A percentile compares a stretch with the other conserved stretches of the same genome.
These are phyloP conservation scores for Heterotilapia buettikoferi DNA, from an alignment of 2,113 vertebrate genomes.

Conservation along the genomic window DNA sequence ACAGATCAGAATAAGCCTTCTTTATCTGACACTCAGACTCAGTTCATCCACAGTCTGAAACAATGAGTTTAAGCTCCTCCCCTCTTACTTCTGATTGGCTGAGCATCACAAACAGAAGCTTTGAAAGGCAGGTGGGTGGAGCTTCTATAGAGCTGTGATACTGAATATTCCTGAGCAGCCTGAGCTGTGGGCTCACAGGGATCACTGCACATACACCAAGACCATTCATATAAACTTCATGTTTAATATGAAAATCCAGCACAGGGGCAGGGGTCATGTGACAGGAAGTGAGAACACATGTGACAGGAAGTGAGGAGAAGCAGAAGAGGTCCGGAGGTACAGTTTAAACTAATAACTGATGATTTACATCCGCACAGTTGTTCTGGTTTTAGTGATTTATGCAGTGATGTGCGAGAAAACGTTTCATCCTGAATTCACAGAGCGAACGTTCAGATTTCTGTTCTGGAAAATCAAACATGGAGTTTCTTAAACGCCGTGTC, in stretches of 20 bases:
- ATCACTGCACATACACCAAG: not conserved
- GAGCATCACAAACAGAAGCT: not conserved
- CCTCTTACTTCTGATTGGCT: not conserved
- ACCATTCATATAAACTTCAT: not conserved
- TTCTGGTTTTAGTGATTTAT: not conserved
- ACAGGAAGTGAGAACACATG: not conserved
- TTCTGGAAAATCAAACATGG: not conserved
- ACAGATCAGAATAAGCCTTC: not conserved
- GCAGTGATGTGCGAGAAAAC: not conserved
- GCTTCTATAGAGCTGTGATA: not conserved
- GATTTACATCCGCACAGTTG: not conserved
- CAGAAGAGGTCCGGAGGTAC: not conserved
- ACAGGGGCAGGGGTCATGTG: not conserved
- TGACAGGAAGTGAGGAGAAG: not conserved
- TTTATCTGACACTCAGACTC: not conserved
- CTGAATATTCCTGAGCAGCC: not conserved
- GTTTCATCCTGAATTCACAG: not conserved
- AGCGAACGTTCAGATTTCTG: not conserved
- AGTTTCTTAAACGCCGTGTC: not conserved
- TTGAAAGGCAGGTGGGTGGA: not conserved
- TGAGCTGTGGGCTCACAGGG: not conserved
- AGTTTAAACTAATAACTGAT: not conserved
- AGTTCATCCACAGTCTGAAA: not conserved
- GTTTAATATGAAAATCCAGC: not conserved
- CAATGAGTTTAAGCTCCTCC: not conserved